Evolutionary conservation across 2,888 invertebrate species (phyloP), one percentile per base, ranked within the genome.

Genomic region (Ophraella communa): DNA sequence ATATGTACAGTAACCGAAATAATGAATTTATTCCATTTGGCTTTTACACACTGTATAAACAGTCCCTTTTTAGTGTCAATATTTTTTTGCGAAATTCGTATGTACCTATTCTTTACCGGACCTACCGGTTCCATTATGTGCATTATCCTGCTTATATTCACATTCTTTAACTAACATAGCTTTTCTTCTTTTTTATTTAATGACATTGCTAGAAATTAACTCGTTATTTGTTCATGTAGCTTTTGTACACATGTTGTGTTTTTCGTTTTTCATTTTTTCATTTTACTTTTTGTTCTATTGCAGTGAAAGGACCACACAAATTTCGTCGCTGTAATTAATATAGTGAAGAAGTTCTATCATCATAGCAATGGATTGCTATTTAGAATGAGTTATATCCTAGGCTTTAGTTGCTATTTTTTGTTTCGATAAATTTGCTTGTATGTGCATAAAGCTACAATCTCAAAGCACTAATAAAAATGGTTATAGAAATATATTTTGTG

Each of bases 241-340:
- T 60, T 39, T 58, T 14, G n/a, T n/a, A n/a, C n/a, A 14, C 23
- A 18, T 49, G 30, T 23, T 51, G 18, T 59, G 8, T 27, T 60
- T 60, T 35, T 42, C 58, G 51, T 42, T 62, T 52, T 59, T 65
- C 58, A 51, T 42, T 62, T 52, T 59, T 66, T 49, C 44, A 53
- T 57, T 55, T 27, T 44, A 33, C 21, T 47, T n/a, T n/a, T 53
- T 52, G 53, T 64, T 55, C 47, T 60, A 27, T 60, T 60, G 24
- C 60, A 60, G 60, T 60, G 60, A 60, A 52, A 47, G 60, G 60
- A 60, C 60, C 27, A 60, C 60, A 27, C 60, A 60, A 60, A 60
- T 60, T 47, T 60, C 60, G 44, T 60, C 60, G 42, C 60, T 60
- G 53, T 60, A 60, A 60, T 52, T 52, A 24, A 24, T 27, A 51